A percentile compares a stretch with the other conserved stretches of the same genome.
phyloP scores from a whole-genome alignment of 2,797 vertebrate genomes.

The Tiaroga cobitis region DNA sequence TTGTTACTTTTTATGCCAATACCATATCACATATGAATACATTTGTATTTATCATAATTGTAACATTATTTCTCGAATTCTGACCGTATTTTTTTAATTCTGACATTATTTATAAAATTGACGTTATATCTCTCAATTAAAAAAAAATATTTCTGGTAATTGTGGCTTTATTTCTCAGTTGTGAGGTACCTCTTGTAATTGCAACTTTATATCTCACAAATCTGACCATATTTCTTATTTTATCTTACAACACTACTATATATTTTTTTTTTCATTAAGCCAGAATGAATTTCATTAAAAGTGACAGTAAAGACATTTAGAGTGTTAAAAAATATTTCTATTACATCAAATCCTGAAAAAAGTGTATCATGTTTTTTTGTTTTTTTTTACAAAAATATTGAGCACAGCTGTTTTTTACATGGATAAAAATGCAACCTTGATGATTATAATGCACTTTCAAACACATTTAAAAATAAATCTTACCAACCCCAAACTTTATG shows the following conservation, averaged over 20 bases:
- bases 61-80: background rate
- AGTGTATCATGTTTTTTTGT: no score
- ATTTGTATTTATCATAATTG: background rate
- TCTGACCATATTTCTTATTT: background rate
- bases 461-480: background rate
- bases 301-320: background rate
- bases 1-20: background rate
- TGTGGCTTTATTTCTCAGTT: background rate
- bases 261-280: background rate
- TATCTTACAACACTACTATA: background rate
- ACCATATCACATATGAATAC: no score
- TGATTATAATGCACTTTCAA: background rate
- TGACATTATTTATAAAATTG: background rate
- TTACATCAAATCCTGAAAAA: background rate
- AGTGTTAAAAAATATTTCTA: background rate
- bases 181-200: background rate
- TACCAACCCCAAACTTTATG: background rate
- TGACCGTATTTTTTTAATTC: background rate
- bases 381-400: background rate
- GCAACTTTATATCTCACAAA: background rate
- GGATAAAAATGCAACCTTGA: background rate
- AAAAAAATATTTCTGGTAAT: background rate
- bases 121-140: background rate
- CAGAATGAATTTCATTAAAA: background rate
- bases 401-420: background rate